Base-by-base conservation (phyloP, 2,888 invertebrate species). In the Leptinotarsa tumamoca region DNA sequence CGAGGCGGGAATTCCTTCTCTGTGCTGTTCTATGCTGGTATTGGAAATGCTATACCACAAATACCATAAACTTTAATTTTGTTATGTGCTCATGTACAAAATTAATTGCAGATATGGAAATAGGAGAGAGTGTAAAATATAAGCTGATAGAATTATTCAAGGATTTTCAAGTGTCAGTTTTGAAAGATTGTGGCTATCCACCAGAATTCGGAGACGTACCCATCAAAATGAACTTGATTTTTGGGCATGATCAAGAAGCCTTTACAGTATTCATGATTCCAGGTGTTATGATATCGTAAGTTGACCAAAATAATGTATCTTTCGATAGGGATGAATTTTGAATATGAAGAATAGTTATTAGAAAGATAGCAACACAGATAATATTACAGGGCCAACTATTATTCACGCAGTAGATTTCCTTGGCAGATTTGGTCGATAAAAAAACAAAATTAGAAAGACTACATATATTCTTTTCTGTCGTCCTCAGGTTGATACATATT, bases 231-330 rank as follows among this genome's bases (percentile, higher is more conserved):
- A 90, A 92, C n/a, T 94, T 95, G 0, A 89, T 96, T 66, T 95
- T 91, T 84, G 96, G 96, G 1, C 88, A 89, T 72, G 71, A 72
- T 27, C 90, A 94, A 73, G 92, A 94, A 2, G 93, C 92, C 79
- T 95, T 94, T 86, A 92, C 93, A 4, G 92, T 93, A 76, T 97
- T 95, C 87, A 94, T 96, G 91, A 94, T 95, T 0, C 96, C 97
- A 0, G 95, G 95, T 4, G 92, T 96, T 69, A 91, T 97, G 80
- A 90, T 96, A 81, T 93, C 95, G 95, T 95, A 88, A 92, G 92
- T 75, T 96, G 96, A 27, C 15, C 4, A 52, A 52, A 52, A 52
- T 14, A 52, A 15, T n/a, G 7, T 0, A 17, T 52, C 7, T 52
- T 52, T 17, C n/a, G 43, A 43, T 43, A 43, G 10, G 10, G 2